Evolutionary conservation across 2,113 vertebrate genomes (phyloP), one percentile per base, ranked within the genome.

Genomic region (Melierax canorus): DNA sequence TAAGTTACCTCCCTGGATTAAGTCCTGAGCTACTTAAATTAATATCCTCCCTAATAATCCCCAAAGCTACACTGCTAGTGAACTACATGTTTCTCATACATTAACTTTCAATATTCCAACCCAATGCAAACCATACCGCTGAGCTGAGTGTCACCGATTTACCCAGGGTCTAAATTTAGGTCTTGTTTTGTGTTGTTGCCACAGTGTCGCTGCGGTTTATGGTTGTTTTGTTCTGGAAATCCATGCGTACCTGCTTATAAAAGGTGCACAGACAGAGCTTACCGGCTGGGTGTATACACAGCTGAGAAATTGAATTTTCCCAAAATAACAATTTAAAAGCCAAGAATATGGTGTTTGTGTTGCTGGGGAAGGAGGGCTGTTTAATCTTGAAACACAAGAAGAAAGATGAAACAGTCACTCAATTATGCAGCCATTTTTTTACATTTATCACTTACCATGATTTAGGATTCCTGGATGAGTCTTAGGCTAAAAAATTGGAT

Each of bases 1-100:
- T 48, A 93, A 90, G 38, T 86, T 26, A 71, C 78, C 50, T 94
- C 88, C 58, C 67, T 73, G 75, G 72, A 95, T 88, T 81, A 87
- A 91, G 38, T 72, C 73, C 62, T 79, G 66, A 86, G 80, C 74
- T 90, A 68, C 89, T 94, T 88, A 64, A 92, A 82, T 85, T 93
- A 89, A 96, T 72, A 87, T 46, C 62, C 69, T 75, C 69, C 62
- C 45, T 45, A 87, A 82, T 81, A 89, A 94, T 62, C 43, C 69
- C 74, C 58, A 79, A 58, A 92, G 20, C 68, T 55, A 51, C 41
- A 76, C 48, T 20, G 69, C 80, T 11, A 64, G 36, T 6, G 48
- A 95, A 66, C 53, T 68, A 45, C 7, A 4, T 7, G n/a, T 45
- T 87, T 68, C 72, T 87, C 21, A 15, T 36, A 20, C 0, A 6